These are phyloP conservation scores for Drosophila truncata DNA, from an alignment of 1,140 invertebrate genomes.

Conservation along the genomic window DNA sequence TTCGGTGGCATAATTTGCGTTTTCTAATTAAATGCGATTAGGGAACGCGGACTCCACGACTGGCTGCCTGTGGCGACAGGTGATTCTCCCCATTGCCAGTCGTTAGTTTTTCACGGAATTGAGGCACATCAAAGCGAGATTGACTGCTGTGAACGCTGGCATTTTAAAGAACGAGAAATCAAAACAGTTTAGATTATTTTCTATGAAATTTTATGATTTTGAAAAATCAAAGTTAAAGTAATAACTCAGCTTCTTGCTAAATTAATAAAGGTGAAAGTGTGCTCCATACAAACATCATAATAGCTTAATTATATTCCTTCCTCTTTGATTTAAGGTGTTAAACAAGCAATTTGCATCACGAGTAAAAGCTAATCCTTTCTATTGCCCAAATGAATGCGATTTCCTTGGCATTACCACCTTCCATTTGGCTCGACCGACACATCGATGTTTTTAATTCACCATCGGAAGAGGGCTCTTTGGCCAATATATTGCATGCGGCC, in stretches of 20 bases:
- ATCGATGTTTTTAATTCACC: conserved; percentile 35
- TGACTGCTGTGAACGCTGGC: background rate
- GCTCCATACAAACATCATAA: background rate
- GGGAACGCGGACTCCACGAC: background rate
- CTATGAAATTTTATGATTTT: no score
- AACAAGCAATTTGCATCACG: conserved; percentile 4
- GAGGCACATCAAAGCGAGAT: background rate
- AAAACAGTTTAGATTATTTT: background rate
- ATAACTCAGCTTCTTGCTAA: background rate
- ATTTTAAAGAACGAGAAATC: background rate
- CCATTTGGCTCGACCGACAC: conserved; percentile 10
- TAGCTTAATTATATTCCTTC: background rate
- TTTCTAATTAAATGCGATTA: conserved; percentile 56
- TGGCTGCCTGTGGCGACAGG: background rate
- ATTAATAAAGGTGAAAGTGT: background rate
- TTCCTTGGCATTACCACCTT: conserved; percentile 20
- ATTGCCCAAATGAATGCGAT: conserved; percentile 10
- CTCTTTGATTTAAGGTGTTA: background rate
- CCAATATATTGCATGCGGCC: conserved; percentile 27
- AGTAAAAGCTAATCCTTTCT: conserved; percentile 4
- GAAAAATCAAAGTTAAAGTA: background rate
- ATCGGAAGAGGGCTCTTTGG: background rate
- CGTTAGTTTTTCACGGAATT: background rate
- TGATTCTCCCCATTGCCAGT: background rate
- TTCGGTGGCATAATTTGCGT: conserved; percentile 56